phyloP scores from a whole-genome alignment of 1,140 invertebrate species.

The Samia ricini region DNA sequence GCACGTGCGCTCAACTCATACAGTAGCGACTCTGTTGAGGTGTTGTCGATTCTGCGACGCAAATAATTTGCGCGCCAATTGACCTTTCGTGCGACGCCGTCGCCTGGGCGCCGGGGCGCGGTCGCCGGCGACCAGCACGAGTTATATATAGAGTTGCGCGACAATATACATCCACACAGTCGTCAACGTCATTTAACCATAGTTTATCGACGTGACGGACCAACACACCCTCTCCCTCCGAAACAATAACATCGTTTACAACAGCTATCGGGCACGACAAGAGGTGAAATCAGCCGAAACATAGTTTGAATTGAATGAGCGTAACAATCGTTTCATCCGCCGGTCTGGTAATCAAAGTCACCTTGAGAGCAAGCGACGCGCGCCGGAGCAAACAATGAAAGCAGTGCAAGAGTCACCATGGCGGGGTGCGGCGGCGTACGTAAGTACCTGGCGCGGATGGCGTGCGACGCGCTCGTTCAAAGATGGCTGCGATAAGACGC shows the following conservation, averaged over 20 bases:
- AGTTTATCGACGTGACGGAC: background rate
- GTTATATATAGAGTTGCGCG: slow-evolving; percentile 72
- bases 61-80: slow-evolving; percentile 77
- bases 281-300: no score
- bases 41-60: slow-evolving; percentile 70
- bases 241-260: no score
- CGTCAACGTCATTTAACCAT: slow-evolving; percentile 43
- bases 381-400: slow-evolving; percentile 49
- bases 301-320: slow-evolving; percentile 23
- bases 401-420: slow-evolving; percentile 58
- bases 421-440: slow-evolving; percentile 52
- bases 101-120: slow-evolving; percentile 58
- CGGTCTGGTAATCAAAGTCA: slow-evolving; percentile 60
- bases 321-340: slow-evolving; percentile 46
- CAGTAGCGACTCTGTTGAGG: slow-evolving; percentile 14
- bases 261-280: no score
- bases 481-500: slow-evolving; percentile 74
- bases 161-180: slow-evolving; percentile 67
- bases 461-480: slow-evolving; percentile 68
- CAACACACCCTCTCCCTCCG: no score
- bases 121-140: slow-evolving; percentile 59
- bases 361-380: slow-evolving; percentile 48
- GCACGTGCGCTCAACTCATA: no score
- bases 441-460: slow-evolving; percentile 66
- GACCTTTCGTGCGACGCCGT: slow-evolving; percentile 73